Evolutionary conservation across 2,888 invertebrate species (phyloP).

Genomic region (Euphydryas editha): DNA sequence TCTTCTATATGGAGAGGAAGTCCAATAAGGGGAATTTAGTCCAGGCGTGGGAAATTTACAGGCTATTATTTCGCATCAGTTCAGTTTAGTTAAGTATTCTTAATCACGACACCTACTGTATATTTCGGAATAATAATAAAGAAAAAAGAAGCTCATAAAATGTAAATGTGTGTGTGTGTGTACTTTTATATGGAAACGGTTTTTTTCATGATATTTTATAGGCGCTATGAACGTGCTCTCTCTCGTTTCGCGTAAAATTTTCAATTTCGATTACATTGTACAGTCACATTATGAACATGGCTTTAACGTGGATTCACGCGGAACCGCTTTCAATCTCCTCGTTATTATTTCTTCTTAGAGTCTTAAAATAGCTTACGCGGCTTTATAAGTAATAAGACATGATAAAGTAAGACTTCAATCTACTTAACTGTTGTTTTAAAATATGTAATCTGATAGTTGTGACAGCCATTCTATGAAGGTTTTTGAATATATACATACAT

Average conservation of each 20-base stretch:
- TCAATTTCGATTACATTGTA: slow-evolving; percentile 40
- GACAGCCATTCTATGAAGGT: too few relatives aligned
- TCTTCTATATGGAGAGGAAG: too few relatives aligned
- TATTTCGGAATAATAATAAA: background rate
- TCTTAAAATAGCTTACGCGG: slow-evolving; percentile 22
- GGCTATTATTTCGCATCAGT: too few relatives aligned
- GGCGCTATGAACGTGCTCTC: background rate
- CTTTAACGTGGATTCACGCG: slow-evolving; percentile 38
- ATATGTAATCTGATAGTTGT: too few relatives aligned
- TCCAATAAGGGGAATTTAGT: too few relatives aligned
- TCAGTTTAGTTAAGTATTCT: too few relatives aligned
- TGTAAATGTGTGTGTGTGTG: background rate
- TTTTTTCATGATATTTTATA: background rate
- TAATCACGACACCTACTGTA: too few relatives aligned
- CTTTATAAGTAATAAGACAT: slow-evolving; percentile 17
- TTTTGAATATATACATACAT: too few relatives aligned
- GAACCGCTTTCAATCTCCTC: slow-evolving; percentile 34
- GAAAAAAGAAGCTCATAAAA: background rate
- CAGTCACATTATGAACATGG: slow-evolving; percentile 39
- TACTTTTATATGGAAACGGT: background rate
- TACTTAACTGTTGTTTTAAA: background rate
- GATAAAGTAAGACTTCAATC: background rate
- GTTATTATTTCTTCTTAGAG: slow-evolving; percentile 39
- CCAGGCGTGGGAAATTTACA: too few relatives aligned
- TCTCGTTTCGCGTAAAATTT: slow-evolving; percentile 26